phyloP scores from a whole-genome alignment of 2,888 invertebrate genomes.

The Tipula helvola region DNA sequence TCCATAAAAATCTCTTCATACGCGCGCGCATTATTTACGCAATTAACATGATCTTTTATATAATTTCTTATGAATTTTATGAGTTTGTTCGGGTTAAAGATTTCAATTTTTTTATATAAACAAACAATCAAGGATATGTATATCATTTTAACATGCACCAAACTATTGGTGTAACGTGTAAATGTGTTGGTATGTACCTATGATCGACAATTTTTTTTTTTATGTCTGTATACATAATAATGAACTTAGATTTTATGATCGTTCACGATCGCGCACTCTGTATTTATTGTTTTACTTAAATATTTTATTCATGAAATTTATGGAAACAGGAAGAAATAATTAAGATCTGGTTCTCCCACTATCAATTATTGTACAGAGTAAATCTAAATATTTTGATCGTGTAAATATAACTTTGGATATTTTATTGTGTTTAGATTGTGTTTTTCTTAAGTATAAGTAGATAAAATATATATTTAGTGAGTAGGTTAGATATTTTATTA shows the following conservation, averaged over 20 bases:
- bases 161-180: not conserved
- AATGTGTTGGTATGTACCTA: not conserved
- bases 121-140: not conserved
- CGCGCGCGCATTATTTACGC: not conserved
- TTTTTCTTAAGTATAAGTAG: not conserved
- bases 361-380: not conserved
- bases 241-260: not conserved
- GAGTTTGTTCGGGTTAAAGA: not conserved
- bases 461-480: not conserved
- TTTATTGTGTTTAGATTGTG: not conserved
- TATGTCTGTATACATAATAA: not conserved
- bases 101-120: not conserved
- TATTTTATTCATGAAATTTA: not conserved
- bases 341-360: not conserved
- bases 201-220: not conserved
- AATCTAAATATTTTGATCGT: slow-evolving; percentile 4
- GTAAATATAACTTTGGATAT: not conserved
- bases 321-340: not conserved
- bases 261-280: not conserved
- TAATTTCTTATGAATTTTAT: not conserved
- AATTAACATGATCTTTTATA: not conserved
- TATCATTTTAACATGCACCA: not conserved
- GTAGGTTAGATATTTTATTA: slow-evolving; percentile 4
- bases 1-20: not conserved
- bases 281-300: not conserved